These are phyloP conservation scores for Gasterosteus nipponicus DNA, from an alignment of 2,113 vertebrate species.

Conservation along the genomic window DNA sequence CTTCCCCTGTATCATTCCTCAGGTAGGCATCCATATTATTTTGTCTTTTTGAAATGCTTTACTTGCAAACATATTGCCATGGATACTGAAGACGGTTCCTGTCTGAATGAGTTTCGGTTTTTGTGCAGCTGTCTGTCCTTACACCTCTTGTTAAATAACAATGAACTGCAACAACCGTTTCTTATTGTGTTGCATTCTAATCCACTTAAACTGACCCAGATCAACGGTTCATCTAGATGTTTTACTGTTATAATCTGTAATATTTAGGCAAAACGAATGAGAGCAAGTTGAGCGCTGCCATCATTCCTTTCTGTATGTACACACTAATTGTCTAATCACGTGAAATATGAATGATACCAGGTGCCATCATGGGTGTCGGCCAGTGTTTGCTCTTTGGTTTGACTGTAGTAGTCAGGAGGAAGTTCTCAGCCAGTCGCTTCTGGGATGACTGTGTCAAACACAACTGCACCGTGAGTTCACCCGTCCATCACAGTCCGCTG, in stretches of 20 bases:
- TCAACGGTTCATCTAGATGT: background rate
- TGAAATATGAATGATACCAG: slow-evolving; percentile 66
- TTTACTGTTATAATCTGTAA: background rate
- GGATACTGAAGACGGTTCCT: background rate
- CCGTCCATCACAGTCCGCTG: background rate
- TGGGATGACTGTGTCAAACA: slow-evolving; percentile 91
- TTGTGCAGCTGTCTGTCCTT: no score
- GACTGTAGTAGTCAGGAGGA: slow-evolving; percentile 88
- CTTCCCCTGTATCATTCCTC: slow-evolving; percentile 91
- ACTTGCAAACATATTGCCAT: background rate
- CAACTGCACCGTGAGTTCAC: slow-evolving; percentile 89
- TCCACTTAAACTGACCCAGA: background rate
- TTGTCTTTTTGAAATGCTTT: background rate
- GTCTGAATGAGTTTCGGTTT: background rate
- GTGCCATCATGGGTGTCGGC: slow-evolving; percentile 90
- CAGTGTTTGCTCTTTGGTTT: slow-evolving; percentile 90
- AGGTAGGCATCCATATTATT: slow-evolving; percentile 70
- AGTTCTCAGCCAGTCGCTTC: slow-evolving; percentile 91
- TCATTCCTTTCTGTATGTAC: background rate
- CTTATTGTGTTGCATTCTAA: background rate
- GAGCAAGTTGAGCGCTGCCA: background rate
- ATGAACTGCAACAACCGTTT: background rate
- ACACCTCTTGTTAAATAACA: background rate
- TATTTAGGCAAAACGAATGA: background rate
- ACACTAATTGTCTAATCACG: background rate